A percentile compares a stretch with the other conserved stretches of the same genome.
These are phyloP conservation scores for Orestias chungarensis DNA, from an alignment of 2,797 vertebrate genomes.

Conservation along the genomic window DNA sequence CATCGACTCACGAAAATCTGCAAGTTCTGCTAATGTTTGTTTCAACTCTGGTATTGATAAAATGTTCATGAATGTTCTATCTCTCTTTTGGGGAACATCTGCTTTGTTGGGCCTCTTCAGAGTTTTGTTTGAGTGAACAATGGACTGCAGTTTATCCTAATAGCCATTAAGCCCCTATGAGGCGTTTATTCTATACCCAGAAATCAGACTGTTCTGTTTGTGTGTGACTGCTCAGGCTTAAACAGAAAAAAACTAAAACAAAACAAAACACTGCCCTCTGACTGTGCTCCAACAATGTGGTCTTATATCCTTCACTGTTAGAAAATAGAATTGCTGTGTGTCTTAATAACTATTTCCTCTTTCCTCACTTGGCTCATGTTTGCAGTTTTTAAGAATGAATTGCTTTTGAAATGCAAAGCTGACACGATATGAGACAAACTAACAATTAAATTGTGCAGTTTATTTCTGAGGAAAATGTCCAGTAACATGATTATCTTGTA, in stretches of 20 bases:
- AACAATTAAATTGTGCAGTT: slow-evolving; percentile 17
- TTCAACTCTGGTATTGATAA: slow-evolving; percentile 53
- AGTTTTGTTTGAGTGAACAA: slow-evolving; percentile 46
- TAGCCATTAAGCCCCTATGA: slow-evolving; percentile 56
- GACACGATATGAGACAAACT: slow-evolving; percentile 23
- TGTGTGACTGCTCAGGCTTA: slow-evolving; percentile 79
- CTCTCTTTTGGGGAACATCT: slow-evolving; percentile 41
- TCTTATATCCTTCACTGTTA: slow-evolving; percentile 64
- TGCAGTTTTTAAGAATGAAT: slow-evolving; percentile 30
- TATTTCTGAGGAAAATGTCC: slow-evolving; percentile 10
- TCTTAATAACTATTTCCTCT: slow-evolving; percentile 47
- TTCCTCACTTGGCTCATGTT: slow-evolving; percentile 34
- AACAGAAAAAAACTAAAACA: neutral
- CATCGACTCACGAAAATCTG: slow-evolving; percentile 59
- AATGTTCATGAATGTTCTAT: slow-evolving; percentile 65
- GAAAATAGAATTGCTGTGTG: slow-evolving; percentile 52
- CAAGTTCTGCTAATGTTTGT: slow-evolving; percentile 46
- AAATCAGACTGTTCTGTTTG: slow-evolving; percentile 74
- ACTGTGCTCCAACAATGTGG: slow-evolving; percentile 72
- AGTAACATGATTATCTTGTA: neutral
- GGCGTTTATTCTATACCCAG: slow-evolving; percentile 60
- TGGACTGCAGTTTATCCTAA: slow-evolving; percentile 52
- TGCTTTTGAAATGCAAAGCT: slow-evolving; percentile 35
- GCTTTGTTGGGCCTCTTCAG: slow-evolving; percentile 31
- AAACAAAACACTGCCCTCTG: slow-evolving; percentile 73